Percentiles rank a stretch among this genome's conserved stretches.
Evolutionary conservation across 2,888 invertebrate genomes (phyloP).

Genomic region (Tinea semifulvella): DNA sequence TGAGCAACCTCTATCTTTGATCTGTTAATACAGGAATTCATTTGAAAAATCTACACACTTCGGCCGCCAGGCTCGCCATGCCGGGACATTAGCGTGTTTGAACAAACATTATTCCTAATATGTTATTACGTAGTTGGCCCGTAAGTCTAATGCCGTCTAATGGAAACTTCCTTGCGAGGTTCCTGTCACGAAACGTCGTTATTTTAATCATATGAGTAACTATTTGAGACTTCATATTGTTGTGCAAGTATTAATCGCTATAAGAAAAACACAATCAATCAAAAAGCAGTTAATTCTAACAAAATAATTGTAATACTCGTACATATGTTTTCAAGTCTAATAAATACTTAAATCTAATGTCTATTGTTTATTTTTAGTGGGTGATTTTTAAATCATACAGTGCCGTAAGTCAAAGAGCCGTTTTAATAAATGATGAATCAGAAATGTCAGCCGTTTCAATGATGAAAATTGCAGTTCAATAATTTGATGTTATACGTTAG

Average conservation of each 20-base stretch:
- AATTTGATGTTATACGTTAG: too few species aligned
- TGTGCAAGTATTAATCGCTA: background rate
- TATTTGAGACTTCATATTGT: background rate
- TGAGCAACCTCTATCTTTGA: background rate
- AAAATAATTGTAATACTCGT: slow-evolving; percentile 3
- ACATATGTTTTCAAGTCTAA: too few species aligned
- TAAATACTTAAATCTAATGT: too few species aligned
- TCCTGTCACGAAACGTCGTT: slow-evolving; percentile 3
- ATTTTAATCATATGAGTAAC: slow-evolving; percentile 2
- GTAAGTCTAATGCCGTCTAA: slow-evolving; percentile 17
- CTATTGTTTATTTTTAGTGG: too few species aligned
- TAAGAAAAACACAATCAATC: background rate
- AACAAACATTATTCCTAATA: too few species aligned
- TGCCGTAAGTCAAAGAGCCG: too few species aligned
- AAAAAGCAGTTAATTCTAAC: slow-evolving; percentile 2
- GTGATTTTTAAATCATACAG: too few species aligned
- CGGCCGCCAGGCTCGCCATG: too few species aligned
- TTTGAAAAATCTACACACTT: too few species aligned
- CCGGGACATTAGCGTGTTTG: too few species aligned
- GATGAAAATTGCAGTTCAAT: slow-evolving; percentile 3
- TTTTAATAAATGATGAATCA: background rate
- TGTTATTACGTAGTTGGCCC: background rate
- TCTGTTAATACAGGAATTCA: background rate
- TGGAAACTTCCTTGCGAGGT: slow-evolving; percentile 14
- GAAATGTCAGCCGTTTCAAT: background rate